Evolutionary conservation across 2,888 invertebrate genomes (phyloP).

Genomic region (Polietes domitor): DNA sequence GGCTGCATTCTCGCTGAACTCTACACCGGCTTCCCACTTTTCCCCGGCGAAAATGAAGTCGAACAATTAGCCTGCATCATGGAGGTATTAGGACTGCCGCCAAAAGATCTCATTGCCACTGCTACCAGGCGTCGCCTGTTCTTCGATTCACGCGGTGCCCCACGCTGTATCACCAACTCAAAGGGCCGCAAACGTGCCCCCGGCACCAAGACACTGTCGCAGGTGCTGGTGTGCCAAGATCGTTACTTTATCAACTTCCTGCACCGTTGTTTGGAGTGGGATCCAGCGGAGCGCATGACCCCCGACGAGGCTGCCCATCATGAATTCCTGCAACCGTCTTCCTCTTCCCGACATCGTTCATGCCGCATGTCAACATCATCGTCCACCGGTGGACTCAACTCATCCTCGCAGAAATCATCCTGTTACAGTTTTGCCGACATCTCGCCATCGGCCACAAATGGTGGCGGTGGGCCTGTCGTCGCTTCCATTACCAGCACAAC

Average conservation of each 20-base stretch:
- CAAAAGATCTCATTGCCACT: conserved; percentile 91
- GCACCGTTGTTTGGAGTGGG: conserved; percentile 95
- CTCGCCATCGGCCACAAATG: conserved; percentile 71
- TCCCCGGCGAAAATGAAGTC: conserved; percentile 98
- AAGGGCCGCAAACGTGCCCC: conserved; percentile 96
- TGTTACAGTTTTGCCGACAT: conserved; percentile 78
- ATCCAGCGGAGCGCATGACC: conserved; percentile 94
- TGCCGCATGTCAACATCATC: conserved; percentile 78
- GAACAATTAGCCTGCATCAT: conserved; percentile 98
- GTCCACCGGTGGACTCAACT: conserved; percentile 78
- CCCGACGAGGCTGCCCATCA: conserved; percentile 95
- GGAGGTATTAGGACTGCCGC: conserved; percentile 96
- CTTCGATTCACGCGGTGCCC: conserved; percentile 94
- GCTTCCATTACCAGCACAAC: conserved; percentile 72
- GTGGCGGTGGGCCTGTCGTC: conserved; percentile 65
- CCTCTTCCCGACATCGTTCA: conserved; percentile 79
- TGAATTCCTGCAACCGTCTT: conserved; percentile 89
- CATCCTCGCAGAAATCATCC: conserved; percentile 77
- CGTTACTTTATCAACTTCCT: conserved; percentile 95
- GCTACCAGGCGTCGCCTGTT: conserved; percentile 93
- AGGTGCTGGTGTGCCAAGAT: conserved; percentile 92
- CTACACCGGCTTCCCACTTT: conserved; percentile 96
- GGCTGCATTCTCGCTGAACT: conserved; percentile 97
- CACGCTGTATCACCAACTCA: conserved; percentile 94
- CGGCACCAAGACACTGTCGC: conserved; percentile 90